Evolutionary conservation across 2,888 invertebrate species (phyloP).

Genomic region (Nemotelus pantherinus): DNA sequence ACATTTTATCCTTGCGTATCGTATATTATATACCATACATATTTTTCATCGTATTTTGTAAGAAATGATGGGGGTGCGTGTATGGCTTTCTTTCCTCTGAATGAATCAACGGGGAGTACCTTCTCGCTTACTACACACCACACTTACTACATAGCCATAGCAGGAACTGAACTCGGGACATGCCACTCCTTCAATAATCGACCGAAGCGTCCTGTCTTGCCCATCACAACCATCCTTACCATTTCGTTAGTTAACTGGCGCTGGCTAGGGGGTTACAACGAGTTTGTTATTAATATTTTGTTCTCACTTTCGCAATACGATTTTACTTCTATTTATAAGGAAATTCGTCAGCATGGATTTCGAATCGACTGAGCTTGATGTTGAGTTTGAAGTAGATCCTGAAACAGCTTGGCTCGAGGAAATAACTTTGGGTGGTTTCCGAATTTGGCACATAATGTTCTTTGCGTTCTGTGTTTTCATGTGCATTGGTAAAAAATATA

Average conservation of each 20-base stretch:
- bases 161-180: too few species aligned
- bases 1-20: too few species aligned
- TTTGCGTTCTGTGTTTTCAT: constrained; percentile 73
- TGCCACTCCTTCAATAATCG: constrained; percentile 54
- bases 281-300: background rate
- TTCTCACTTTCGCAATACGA: background rate
- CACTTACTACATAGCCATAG: too few species aligned
- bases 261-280: background rate
- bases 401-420: constrained; percentile 80
- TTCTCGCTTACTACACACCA: too few species aligned
- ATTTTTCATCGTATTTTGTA: too few species aligned
- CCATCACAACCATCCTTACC: background rate
- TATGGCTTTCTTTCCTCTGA: too few species aligned
- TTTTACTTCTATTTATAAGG: background rate
- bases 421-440: constrained; percentile 73
- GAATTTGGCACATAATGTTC: constrained; percentile 85
- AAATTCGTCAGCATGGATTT: background rate
- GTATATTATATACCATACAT: too few species aligned
- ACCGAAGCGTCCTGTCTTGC: constrained; percentile 45
- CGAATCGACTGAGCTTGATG: constrained; percentile 51
- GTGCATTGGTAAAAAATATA: constrained; percentile 68
- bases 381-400: constrained; percentile 57
- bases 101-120: too few species aligned
- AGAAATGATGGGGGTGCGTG: too few species aligned
- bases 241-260: constrained; percentile 39